Percentiles rank a stretch among this genome's conserved stretches.
phyloP scores from a whole-genome alignment of 2,113 vertebrate genomes.

The Orientallactaga bullata region DNA sequence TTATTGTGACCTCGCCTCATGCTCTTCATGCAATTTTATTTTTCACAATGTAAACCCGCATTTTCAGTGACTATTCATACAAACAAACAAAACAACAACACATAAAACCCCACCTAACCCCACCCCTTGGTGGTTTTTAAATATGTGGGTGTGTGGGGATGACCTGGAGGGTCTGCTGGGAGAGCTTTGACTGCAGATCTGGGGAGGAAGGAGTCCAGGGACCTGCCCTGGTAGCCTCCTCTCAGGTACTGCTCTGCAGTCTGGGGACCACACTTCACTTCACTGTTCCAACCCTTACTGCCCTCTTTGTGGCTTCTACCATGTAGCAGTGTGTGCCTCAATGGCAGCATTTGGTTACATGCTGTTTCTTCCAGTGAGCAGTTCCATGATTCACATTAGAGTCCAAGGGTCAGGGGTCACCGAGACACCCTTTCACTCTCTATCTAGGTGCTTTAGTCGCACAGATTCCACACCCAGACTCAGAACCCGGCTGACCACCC shows the following conservation, averaged over 20 bases:
- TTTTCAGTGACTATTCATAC: not conserved
- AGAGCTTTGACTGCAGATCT: not conserved
- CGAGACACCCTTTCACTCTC: not conserved
- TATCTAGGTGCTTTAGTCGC: not conserved
- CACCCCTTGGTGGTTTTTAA: not conserved
- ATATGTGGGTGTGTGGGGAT: rapidly evolving
- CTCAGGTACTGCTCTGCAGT: not conserved
- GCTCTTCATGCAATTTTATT: rapidly evolving
- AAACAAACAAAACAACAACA: not conserved
- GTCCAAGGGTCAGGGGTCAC: not conserved
- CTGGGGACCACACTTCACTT: not conserved
- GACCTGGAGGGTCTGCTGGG: not conserved
- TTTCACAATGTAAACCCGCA: not conserved
- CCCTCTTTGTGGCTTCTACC: not conserved
- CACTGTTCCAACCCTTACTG: not conserved
- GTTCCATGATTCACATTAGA: too few species aligned
- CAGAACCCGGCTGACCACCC: not conserved
- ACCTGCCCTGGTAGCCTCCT: too few species aligned
- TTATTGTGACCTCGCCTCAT: not conserved
- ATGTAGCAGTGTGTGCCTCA: not conserved
- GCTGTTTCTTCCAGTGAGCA: not conserved
- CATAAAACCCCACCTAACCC: not conserved
- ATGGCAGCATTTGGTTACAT: not conserved
- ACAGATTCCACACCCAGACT: not conserved
- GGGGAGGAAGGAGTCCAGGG: too few species aligned